Percentiles rank a stretch among this genome's conserved stretches.
Evolutionary conservation across 2,113 vertebrate genomes (phyloP).

Genomic region (Podiceps cristatus): DNA sequence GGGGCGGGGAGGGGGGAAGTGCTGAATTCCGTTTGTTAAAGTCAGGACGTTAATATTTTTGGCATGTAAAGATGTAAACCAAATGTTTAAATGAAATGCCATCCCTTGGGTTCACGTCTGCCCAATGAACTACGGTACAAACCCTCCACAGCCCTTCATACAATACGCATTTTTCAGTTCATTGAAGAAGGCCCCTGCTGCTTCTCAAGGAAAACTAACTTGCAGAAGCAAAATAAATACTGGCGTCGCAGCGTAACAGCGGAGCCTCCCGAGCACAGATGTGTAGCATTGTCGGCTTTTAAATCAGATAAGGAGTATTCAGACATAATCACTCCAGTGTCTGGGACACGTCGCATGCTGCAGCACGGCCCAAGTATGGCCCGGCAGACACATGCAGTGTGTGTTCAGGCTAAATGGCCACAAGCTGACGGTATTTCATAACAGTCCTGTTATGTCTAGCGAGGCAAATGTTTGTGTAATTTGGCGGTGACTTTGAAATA

Average conservation of each 20-base stretch:
- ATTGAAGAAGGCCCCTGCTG: slow-evolving; percentile 58
- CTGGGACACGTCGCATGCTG: not conserved
- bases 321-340: slow-evolving; percentile 26
- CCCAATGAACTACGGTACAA: slow-evolving; percentile 12
- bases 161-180: slow-evolving; percentile 52
- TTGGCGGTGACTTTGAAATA: slow-evolving; percentile 16
- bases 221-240: slow-evolving; percentile 62
- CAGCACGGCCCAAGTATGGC: slow-evolving; percentile 11
- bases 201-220: slow-evolving; percentile 52
- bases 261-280: not conserved
- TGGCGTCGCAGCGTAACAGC: not conserved
- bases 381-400: slow-evolving; percentile 5
- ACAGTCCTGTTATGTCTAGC: slow-evolving; percentile 37
- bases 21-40: slow-evolving; percentile 34
- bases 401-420: not conserved
- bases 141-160: slow-evolving; percentile 11
- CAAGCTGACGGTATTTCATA: not conserved
- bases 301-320: slow-evolving; percentile 56
- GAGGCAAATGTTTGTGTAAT: slow-evolving; percentile 34
- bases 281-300: not conserved
- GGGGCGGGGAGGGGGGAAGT: not conserved
- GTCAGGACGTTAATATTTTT: slow-evolving; percentile 55
- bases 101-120: slow-evolving; percentile 11
- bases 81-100: slow-evolving; percentile 63
- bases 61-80: slow-evolving; percentile 57